A percentile compares a stretch with the other conserved stretches of the same genome.
Conservation (phyloP, 1,140 invertebrate genomes). For the Micrasema longulum region DNA sequence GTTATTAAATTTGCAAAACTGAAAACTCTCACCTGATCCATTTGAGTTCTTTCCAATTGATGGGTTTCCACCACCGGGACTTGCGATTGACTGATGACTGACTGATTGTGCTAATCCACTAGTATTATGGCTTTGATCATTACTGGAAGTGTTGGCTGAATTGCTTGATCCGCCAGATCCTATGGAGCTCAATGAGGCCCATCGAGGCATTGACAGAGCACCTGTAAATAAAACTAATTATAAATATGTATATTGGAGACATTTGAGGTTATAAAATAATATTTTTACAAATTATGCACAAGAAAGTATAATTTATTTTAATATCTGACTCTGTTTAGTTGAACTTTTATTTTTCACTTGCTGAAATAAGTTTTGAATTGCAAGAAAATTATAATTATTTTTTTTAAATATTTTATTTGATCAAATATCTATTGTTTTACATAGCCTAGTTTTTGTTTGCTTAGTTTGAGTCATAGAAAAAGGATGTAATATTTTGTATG, state of each 20-base stretch:
- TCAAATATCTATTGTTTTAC: not conserved
- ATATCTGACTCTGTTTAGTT: no score
- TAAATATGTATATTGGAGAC: no score
- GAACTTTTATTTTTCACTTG: no score
- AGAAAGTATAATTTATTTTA: no score
- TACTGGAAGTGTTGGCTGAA: slow-evolving; percentile 60
- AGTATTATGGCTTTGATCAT: slow-evolving; percentile 58
- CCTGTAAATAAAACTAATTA: slow-evolving; percentile 70
- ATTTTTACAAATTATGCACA: no score
- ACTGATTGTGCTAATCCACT: slow-evolving; percentile 48
- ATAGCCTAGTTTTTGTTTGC: not conserved
- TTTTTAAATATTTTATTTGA: not conserved
- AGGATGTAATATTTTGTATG: no score
- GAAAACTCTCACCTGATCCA: slow-evolving; percentile 66
- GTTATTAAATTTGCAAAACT: no score
- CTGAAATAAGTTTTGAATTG: no score
- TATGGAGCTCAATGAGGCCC: slow-evolving; percentile 84
- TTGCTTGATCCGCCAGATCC: slow-evolving; percentile 69
- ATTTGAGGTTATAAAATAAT: no score
- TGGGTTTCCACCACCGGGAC: slow-evolving; percentile 51
- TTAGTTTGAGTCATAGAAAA: no score
- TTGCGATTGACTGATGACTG: slow-evolving; percentile 50
- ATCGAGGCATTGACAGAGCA: slow-evolving; percentile 83
- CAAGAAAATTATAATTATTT: not conserved
- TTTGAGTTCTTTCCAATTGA: slow-evolving; percentile 64